Percentiles rank a stretch among this genome's conserved stretches.
Evolutionary conservation across 2,113 vertebrate species (phyloP).

Genomic region (Brevimyrus niger): DNA sequence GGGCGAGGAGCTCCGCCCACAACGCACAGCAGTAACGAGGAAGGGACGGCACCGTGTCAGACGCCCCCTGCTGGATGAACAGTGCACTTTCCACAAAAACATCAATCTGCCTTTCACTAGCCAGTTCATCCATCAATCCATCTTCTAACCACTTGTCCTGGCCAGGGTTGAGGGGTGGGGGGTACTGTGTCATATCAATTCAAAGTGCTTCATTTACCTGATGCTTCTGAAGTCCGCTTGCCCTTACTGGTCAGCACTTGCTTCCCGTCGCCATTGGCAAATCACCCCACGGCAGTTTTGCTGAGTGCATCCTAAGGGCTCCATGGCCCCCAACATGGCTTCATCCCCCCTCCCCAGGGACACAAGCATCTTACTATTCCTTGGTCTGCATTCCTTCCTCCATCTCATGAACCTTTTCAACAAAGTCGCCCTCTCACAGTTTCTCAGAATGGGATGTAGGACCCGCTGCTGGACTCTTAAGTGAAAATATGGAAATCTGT

Average conservation of each 20-base stretch:
- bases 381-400: not conserved
- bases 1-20: not conserved
- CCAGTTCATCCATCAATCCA: not conserved
- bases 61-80: not conserved
- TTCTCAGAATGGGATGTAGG: not conserved
- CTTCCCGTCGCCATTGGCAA: not conserved
- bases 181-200: not conserved
- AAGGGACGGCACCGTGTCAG: not conserved
- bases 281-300: not conserved
- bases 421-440: not conserved
- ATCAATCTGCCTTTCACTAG: not conserved
- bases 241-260: not conserved
- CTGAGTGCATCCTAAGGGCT: constrained; percentile 3
- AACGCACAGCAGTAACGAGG: not conserved
- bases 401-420: not conserved
- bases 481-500: not conserved
- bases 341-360: not conserved
- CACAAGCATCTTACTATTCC: not conserved
- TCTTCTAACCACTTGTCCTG: not conserved
- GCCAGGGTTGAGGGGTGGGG: not conserved
- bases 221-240: not conserved
- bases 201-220: not conserved
- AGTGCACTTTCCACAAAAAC: not conserved
- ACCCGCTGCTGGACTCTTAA: not conserved
- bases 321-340: not conserved